phyloP scores from a whole-genome alignment of 2,113 vertebrate species.

The cattle (Bos taurus) region ARS-UCD2.0 NC_037342.1:78046001-78046500 shows the following conservation, averaged over 20 bases:
- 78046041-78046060: not conserved
- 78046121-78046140: too few species aligned
- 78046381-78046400: not conserved
- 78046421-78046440: not conserved
- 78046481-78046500: not conserved
- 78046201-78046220: not conserved
- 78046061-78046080: not conserved
- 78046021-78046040: not conserved
- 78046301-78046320: not conserved
- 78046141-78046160: not conserved
- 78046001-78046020: not conserved
- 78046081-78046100: not conserved
- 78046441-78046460: not conserved
- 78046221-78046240: not conserved
- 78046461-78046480: not conserved
- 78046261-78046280: not conserved
- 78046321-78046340: not conserved
- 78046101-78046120: not conserved
- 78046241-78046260: not conserved
- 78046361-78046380: not conserved
- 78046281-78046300: not conserved
- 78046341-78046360: not conserved
- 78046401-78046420: not conserved
- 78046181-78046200: accelerated
- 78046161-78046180: accelerated